phyloP scores from a whole-genome alignment of 2,888 invertebrate genomes.

The Operophtera brumata region DNA sequence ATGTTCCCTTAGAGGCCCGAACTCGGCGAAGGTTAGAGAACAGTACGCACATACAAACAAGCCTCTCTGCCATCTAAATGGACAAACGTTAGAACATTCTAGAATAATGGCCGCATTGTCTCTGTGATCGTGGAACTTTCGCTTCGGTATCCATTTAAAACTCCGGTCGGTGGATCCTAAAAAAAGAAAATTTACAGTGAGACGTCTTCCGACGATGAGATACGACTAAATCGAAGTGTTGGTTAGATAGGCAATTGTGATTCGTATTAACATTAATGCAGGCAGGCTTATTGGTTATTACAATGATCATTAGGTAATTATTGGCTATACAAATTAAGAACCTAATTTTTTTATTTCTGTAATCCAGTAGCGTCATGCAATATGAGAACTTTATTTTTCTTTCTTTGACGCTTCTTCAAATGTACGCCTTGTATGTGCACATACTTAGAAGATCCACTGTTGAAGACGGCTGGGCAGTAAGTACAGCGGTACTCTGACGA shows the following conservation, averaged over 20 bases:
- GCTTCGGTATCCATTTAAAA: slow-evolving; percentile 61
- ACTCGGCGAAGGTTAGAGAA: slow-evolving; percentile 56
- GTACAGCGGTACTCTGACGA: slow-evolving; percentile 53
- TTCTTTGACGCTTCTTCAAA: slow-evolving; percentile 37
- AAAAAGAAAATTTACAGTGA: slow-evolving; percentile 62
- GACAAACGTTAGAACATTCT: slow-evolving; percentile 65
- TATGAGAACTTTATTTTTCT: slow-evolving; percentile 5
- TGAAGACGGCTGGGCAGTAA: slow-evolving; percentile 52
- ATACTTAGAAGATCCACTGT: slow-evolving; percentile 58
- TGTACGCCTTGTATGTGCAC: slow-evolving; percentile 62
- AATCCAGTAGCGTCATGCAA: background rate
- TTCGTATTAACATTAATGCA: background rate
- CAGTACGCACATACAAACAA: slow-evolving; percentile 65
- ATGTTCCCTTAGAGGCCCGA: slow-evolving; percentile 55
- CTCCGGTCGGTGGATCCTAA: slow-evolving; percentile 57
- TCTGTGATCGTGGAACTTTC: slow-evolving; percentile 66
- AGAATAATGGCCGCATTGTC: slow-evolving; percentile 68
- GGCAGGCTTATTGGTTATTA: background rate
- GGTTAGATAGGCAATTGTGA: background rate
- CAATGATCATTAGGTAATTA: background rate
- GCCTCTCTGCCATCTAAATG: slow-evolving; percentile 68
- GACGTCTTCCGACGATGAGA: slow-evolving; percentile 20
- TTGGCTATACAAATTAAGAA: background rate
- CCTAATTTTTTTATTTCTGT: background rate
- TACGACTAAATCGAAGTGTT: background rate